Base-by-base conservation (phyloP, 2,113 vertebrate genomes). In the Leptodactylus fuscus region DNA sequence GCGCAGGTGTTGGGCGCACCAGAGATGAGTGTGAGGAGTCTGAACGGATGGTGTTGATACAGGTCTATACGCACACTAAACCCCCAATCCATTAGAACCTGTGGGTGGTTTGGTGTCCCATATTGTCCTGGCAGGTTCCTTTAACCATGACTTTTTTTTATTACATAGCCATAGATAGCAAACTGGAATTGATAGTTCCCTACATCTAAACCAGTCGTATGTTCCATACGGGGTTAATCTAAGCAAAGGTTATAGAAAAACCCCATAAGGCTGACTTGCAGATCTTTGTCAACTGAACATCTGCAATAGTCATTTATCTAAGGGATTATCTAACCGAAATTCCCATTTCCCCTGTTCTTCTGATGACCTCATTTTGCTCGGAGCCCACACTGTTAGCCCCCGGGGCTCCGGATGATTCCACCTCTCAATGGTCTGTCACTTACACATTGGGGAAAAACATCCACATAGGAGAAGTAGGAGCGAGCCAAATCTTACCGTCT, bases 331-430 rank as follows among this genome's bases (percentile, higher is more conserved):
- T 80, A 44, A 80, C 53, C 36, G 16, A 80, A 62, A 58, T 62
- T 80, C 53, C 55, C 53, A 38, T 76, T 76, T 62, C 32, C 53
- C 53, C 77, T 44, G 36, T 60, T 62, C 27, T 44, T 80, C 77
- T 44, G 53, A 62, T 80, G 34, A 80, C 12, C 77, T 80, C 55
- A 80, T 62, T 80, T 38, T 58, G 53, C 36, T n/a, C n/a, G 53
- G 62, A 80, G 38, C 20, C 20, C 48, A 22, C 75, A 55, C 1
- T 36, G 20, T 55, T 29, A 34, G n/a, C 55, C 77, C 38, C 3
- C 11, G 32, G 36, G 32, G 34, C 77, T 62, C 75, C 29, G 1
- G 77, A 24, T 53, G 44, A 32, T 76, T 32, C 27, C 27, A 11
- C 15, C 46, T 49, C 44, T 34, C 71, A 24, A 79, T 44, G 77